A percentile compares a stretch with the other conserved stretches of the same genome.
Evolutionary conservation across 2,113 vertebrate species (phyloP).

Genomic region (Phaethornis superciliosus): DNA sequence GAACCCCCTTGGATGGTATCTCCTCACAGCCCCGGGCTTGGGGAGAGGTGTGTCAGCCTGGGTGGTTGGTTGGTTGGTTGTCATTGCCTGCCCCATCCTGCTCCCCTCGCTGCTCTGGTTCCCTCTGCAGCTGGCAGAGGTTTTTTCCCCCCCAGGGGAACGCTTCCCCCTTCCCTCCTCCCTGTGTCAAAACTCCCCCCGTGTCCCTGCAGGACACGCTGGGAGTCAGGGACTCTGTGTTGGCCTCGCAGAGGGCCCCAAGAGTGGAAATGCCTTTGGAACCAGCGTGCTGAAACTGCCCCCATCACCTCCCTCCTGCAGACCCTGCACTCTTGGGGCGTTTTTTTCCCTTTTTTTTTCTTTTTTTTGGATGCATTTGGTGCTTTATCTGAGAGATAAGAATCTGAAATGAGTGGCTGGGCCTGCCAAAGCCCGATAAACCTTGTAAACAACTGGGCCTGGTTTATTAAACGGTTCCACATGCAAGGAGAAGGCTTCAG

Average conservation of each 20-base stretch:
- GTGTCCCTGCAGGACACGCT: rapidly evolving
- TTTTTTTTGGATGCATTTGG: not conserved
- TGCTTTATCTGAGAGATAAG: not conserved
- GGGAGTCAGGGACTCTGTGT: not conserved
- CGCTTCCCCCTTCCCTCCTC: no score
- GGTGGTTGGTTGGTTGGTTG: no score
- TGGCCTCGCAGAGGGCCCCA: rapidly evolving
- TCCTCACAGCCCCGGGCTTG: no score
- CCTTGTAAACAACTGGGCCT: not conserved
- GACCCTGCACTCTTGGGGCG: rapidly evolving
- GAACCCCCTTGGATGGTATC: no score
- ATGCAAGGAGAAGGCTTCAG: not conserved
- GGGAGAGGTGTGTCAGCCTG: no score
- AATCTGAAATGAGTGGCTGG: not conserved
- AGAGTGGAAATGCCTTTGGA: not conserved
- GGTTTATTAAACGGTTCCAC: not conserved
- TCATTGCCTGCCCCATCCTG: no score
- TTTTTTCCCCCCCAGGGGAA: no score
- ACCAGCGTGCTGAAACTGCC: not conserved
- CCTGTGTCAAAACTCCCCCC: no score
- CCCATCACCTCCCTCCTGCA: rapidly evolving
- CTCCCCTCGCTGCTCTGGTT: no score
- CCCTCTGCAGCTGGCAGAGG: no score
- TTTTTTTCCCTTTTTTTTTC: no score
- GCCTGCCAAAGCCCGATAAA: not conserved